These are phyloP conservation scores for Rotaria magnacalcarata DNA, from an alignment of 2,888 invertebrate species.

Conservation along the genomic window DNA sequence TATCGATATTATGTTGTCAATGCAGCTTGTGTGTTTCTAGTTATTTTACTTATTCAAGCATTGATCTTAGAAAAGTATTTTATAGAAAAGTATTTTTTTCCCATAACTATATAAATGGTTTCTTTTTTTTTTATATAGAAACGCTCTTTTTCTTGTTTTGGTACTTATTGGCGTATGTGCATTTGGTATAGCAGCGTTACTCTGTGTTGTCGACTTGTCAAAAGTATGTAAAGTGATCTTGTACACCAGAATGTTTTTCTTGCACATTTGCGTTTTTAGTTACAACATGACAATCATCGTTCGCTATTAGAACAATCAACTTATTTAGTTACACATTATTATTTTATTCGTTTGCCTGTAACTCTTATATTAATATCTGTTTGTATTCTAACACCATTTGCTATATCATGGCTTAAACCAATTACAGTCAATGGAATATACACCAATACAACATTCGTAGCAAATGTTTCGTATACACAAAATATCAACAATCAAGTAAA, in stretches of 20 bases:
- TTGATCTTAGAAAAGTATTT: not conserved
- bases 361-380: slow-evolving; percentile 2
- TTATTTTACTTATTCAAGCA: not conserved
- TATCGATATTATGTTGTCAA: slow-evolving; percentile 32
- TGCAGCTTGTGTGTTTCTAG: not conserved
- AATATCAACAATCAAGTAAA: not conserved
- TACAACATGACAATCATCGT: slow-evolving; percentile 30
- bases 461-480: not conserved
- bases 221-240: slow-evolving; percentile 25
- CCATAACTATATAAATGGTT: not conserved
- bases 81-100: not conserved
- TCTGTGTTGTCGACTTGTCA: slow-evolving; percentile 37
- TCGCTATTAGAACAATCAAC: not conserved
- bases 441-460: not conserved
- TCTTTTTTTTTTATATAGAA: not conserved
- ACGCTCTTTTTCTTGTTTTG: slow-evolving; percentile 14
- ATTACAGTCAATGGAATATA: not conserved
- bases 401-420: not conserved
- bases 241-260: not conserved
- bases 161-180: slow-evolving; percentile 16
- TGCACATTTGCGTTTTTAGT: not conserved
- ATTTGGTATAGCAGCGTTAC: slow-evolving; percentile 33
- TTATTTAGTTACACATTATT: slow-evolving; percentile 33
- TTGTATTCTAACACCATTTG: slow-evolving; percentile 24
- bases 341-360: slow-evolving; percentile 11